Base-by-base conservation (phyloP, 2,888 invertebrate genomes). In the Mimumesa dahlbomi region DNA sequence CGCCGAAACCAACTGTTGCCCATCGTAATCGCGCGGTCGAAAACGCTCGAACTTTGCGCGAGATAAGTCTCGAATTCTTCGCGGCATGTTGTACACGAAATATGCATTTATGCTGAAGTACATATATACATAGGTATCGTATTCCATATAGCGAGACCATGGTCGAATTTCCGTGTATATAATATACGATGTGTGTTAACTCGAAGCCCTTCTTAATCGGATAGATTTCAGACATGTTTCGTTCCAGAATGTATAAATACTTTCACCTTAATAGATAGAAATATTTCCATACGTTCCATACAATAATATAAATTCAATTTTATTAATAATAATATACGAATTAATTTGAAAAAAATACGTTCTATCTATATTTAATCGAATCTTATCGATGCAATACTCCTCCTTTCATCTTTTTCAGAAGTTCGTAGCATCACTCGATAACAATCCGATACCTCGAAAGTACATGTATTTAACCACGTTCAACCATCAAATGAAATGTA, bases 21-120 rank as follows among this genome's bases (percentile, higher is more conserved):
- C 6, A n/a, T 43, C 45, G 16, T 68, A 56, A 73, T 67, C 61
- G 52, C 38, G n/a, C 25, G 16, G 31, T 63, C 50, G 59, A 38
- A 43, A 36, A 19, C 13, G 40, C 68, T 48, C 43, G 45, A 70
- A 63, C 61, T 68, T 66, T 57, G 57, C 57, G 59, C 54, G 78
- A 78, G 77, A 78, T 78, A 78, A 78, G 69, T 70, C 36, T 54
- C 56, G 63, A 59, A 75, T 69, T 64, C 66, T 46, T 58, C 31
- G 40, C 29, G 49, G 53, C 63, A 49, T 53, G 72, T 70, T 57
- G 61, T 56, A 67, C 78, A 75, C 56, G 75, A 62, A 65, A 66
- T 61, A 67, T 67, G 75, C 77, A 77, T 59, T 77, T 68, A 50
- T 63, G 65, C 52, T 34, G 58, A 46, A 38, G 45, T 29, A 40